Base-by-base conservation (phyloP, 2,797 vertebrate species). In the Anguilla pacifica region DNA sequence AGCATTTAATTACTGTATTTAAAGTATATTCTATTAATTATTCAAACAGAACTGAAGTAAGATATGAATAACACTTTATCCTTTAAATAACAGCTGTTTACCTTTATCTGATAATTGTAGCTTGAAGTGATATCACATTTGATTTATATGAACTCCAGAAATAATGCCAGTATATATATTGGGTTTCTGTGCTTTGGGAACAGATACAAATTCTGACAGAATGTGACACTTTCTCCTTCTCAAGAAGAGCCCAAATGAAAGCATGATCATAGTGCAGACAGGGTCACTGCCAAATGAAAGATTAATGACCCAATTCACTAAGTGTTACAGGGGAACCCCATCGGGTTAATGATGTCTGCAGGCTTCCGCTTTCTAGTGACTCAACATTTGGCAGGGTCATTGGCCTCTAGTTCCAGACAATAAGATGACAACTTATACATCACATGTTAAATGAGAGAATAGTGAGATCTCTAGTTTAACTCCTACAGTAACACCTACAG, bases 271-370 rank as follows among this genome's bases (percentile, higher is more conserved):
- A 92, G 87, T 90, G 91, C 93, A 88, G 91, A 94, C 92, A 92
- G 94, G 95, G 93, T 95, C 94, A 92, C 87, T 4, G 91, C 89
- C 64, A 91, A 94, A 96, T 96, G 92, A 96, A 97, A 95, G 93
- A 94, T 97, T 96, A 94, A 96, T 96, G 95, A 94, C 92, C 92
- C 93, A 96, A 95, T 95, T 93, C 92, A 89, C 91, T 94, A 92
- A 94, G 95, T 94, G 95, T 96, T 95, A 92, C 90, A 82, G 83
- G 93, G 92, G 92, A 93, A 92, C 90, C 94, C 95, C 93, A 97
- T 96, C 91, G 95, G 93, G 92, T 93, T 96, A 95, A 93, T 92
- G 90, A 90, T 88, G 89, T 88, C 59, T 79, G 31, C 57, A 15
- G 83, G 86, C 87, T 86, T 92, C 67, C 57, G 84, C 86, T 89